Evolutionary conservation across 2,888 invertebrate species (phyloP).

Genomic region (Drosophila rellima): DNA sequence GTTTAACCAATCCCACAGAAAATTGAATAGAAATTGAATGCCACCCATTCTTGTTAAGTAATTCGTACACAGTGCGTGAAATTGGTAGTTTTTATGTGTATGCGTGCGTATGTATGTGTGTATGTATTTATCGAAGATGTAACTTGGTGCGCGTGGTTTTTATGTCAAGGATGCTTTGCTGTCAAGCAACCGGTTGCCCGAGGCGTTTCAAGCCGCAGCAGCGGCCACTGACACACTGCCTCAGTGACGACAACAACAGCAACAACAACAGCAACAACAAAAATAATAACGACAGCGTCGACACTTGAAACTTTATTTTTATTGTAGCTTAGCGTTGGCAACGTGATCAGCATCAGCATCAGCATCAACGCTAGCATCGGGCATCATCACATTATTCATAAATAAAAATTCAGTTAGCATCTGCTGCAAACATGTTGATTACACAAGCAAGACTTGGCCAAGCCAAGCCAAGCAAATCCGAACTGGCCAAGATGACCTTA

Average conservation of each 20-base stretch:
- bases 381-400: conserved; percentile 75
- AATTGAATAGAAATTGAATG: neutral
- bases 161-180: conserved; percentile 85
- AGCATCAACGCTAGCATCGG: conserved; percentile 26
- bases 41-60: neutral
- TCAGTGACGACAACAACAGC: conserved; percentile 49
- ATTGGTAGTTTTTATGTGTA: conserved; percentile 42
- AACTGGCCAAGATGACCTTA: conserved; percentile 67
- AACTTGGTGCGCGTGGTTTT: conserved; percentile 77
- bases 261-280: conserved; percentile 42
- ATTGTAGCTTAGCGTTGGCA: conserved; percentile 69
- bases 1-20: neutral
- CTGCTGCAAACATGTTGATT: conserved; percentile 78
- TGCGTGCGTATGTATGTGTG: conserved; percentile 20
- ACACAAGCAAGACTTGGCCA: conserved; percentile 60
- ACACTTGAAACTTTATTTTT: conserved; percentile 78
- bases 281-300: conserved; percentile 34
- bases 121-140: conserved; percentile 63
- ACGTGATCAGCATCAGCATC: conserved; percentile 71
- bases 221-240: conserved; percentile 80
- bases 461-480: conserved; percentile 18
- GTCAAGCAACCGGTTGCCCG: conserved; percentile 83
- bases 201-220: conserved; percentile 55
- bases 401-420: conserved; percentile 77
- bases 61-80: conserved; percentile 52